A percentile compares a stretch with the other conserved stretches of the same genome.
These are phyloP conservation scores for Rhea americana DNA, from an alignment of 2,113 vertebrate species.

Conservation along the genomic window DNA sequence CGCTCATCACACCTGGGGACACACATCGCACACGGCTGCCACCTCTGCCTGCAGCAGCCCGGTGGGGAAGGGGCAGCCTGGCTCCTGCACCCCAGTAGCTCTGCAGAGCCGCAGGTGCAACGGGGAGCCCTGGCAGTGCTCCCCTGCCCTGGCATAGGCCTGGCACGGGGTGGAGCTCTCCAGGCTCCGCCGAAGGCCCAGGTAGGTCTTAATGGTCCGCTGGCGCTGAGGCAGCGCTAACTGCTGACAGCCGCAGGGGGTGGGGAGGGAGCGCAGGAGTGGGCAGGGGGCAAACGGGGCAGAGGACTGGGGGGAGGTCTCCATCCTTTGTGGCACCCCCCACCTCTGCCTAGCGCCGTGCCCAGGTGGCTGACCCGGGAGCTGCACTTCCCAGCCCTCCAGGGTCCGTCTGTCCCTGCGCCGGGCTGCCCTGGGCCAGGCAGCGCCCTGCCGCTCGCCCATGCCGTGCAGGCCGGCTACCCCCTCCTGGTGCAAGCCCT, in stretches of 20 bases:
- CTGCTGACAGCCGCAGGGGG: not conserved
- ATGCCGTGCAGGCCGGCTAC: not conserved
- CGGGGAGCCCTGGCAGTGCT: not conserved
- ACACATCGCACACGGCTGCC: fast-evolving
- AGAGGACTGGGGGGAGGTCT: not conserved
- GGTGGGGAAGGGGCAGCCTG: not conserved
- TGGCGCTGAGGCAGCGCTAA: not conserved
- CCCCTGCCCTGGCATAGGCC: not conserved
- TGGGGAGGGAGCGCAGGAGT: fast-evolving
- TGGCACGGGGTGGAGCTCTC: not conserved
- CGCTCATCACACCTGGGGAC: not conserved
- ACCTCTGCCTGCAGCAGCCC: not conserved
- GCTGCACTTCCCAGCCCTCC: not conserved
- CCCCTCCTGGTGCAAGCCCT: not conserved
- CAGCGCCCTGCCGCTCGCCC: not conserved
- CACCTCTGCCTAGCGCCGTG: not conserved
- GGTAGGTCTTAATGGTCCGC: constrained; percentile 45
- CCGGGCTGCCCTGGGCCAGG: not conserved
- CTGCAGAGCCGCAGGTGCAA: fast-evolving
- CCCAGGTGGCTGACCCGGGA: not conserved
- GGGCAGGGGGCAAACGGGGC: not conserved
- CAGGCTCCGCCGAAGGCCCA: not conserved
- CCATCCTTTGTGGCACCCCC: not conserved
- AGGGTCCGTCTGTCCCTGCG: not conserved
- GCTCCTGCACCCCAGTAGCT: not conserved